Percentiles rank a stretch among this genome's conserved stretches.
These are phyloP conservation scores for Drosophila biarmipes DNA, from an alignment of 1,140 invertebrate genomes.

Conservation along the genomic window DNA sequence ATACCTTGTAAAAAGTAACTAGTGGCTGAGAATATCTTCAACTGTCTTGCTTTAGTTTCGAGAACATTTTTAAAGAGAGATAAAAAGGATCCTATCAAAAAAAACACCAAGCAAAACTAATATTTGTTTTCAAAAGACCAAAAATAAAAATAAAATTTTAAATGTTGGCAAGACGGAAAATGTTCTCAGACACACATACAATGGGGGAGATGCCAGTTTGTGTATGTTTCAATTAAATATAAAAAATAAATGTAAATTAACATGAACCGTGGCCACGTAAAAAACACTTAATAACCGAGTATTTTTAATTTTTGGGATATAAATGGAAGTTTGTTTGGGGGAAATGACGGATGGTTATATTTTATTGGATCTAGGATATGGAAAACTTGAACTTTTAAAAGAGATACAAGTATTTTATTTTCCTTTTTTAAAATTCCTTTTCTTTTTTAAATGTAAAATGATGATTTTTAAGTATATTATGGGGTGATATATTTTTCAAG, in stretches of 20 bases:
- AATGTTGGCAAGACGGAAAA: background rate
- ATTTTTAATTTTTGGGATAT: background rate
- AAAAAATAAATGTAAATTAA: background rate
- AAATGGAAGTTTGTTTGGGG: too few relatives aligned
- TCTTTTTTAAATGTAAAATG: too few relatives aligned
- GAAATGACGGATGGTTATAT: too few relatives aligned
- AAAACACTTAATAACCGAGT: background rate
- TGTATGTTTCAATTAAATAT: background rate
- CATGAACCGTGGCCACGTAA: background rate
- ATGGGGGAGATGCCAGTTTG: background rate
- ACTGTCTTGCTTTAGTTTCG: background rate
- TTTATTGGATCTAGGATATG: too few relatives aligned
- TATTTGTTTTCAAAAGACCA: background rate
- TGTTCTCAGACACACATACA: conserved; percentile 10
- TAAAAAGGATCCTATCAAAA: background rate
- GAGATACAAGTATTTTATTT: too few relatives aligned
- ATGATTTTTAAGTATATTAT: too few relatives aligned
- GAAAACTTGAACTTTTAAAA: too few relatives aligned
- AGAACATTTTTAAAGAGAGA: background rate
- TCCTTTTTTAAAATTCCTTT: too few relatives aligned
- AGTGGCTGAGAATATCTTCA: background rate
- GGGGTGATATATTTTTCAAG: too few relatives aligned
- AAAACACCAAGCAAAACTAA: background rate
- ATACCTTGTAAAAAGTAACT: conserved; percentile 32
- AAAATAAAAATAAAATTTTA: background rate